Evolutionary conservation across 2,888 invertebrate genomes (phyloP).

Genomic region (Nomada goodeniana): DNA sequence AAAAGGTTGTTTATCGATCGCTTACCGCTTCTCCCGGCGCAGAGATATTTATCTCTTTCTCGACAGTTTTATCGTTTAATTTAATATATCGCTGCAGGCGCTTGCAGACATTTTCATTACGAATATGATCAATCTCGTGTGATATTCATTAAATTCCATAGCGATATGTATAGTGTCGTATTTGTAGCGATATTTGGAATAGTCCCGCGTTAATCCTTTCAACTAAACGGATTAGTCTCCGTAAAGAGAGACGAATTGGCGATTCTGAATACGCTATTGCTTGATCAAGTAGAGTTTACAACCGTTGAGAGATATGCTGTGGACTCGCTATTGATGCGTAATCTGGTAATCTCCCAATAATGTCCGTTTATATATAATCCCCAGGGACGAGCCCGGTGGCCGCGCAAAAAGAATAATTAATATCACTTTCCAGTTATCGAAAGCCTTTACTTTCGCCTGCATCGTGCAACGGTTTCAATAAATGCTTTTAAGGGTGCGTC

Average conservation of each 20-base stretch:
- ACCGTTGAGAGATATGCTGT: neutral
- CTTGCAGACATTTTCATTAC: neutral
- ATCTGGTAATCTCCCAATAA: slow-evolving; percentile 19
- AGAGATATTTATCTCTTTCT: neutral
- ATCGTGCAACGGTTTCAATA: slow-evolving; percentile 22
- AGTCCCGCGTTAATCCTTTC: neutral
- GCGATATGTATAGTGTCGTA: neutral
- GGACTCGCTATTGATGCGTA: slow-evolving; percentile 58
- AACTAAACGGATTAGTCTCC: slow-evolving; percentile 25
- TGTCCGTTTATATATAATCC: neutral
- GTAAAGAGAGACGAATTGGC: slow-evolving; percentile 15
- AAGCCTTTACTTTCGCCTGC: neutral
- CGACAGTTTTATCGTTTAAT: neutral
- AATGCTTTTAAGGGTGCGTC: slow-evolving; percentile 29
- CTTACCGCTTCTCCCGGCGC: no score
- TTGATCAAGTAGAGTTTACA: slow-evolving; percentile 41
- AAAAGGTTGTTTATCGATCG: no score
- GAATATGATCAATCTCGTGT: neutral
- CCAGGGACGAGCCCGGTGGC: neutral
- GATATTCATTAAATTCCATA: neutral
- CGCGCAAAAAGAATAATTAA: slow-evolving; percentile 49
- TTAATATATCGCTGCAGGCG: neutral
- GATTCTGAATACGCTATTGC: slow-evolving; percentile 64
- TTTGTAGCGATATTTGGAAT: neutral
- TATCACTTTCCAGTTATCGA: slow-evolving; percentile 12